These are phyloP conservation scores for Ischnus inquisitorius DNA, from an alignment of 2,888 invertebrate genomes.

Conservation along the genomic window DNA sequence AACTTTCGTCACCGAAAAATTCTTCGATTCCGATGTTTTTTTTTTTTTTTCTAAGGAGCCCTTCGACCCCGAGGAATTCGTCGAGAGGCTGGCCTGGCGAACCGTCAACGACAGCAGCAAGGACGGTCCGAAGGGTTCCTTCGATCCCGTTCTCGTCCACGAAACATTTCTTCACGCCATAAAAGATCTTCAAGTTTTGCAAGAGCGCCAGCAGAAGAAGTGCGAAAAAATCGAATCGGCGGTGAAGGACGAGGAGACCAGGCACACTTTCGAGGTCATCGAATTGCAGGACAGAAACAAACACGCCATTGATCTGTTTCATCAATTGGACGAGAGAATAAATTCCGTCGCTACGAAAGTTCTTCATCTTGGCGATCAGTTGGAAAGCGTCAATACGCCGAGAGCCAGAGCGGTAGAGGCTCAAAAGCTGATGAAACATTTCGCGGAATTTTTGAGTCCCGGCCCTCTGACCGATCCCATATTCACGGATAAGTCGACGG, in stretches of 20 bases:
- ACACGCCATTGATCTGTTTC: slow-evolving; percentile 94
- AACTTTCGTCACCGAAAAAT: neutral
- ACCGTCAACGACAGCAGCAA: slow-evolving; percentile 91
- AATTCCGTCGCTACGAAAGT: slow-evolving; percentile 99
- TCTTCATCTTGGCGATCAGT: slow-evolving; percentile 98
- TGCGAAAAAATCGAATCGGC: slow-evolving; percentile 93
- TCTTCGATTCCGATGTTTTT: neutral
- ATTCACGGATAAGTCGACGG: slow-evolving; percentile 94
- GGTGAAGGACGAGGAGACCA: slow-evolving; percentile 94
- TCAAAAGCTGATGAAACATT: slow-evolving; percentile 95
- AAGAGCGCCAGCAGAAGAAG: slow-evolving; percentile 94
- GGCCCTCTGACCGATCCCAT: slow-evolving; percentile 94
- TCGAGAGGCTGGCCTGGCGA: slow-evolving; percentile 97
- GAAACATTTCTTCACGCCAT: slow-evolving; percentile 97
- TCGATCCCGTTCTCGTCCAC: slow-evolving; percentile 95
- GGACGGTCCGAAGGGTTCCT: slow-evolving; percentile 90
- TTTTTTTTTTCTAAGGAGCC: slow-evolving; percentile 91
- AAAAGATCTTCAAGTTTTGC: slow-evolving; percentile 91
- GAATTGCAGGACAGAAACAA: slow-evolving; percentile 95
- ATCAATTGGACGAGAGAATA: slow-evolving; percentile 97
- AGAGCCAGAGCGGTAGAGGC: slow-evolving; percentile 98
- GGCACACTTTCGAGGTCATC: slow-evolving; percentile 92
- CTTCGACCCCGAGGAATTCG: slow-evolving; percentile 98
- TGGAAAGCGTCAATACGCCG: slow-evolving; percentile 98
- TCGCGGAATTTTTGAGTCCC: slow-evolving; percentile 95